Conservation (phyloP, 2,888 invertebrate species). For the Nomada flava region DNA sequence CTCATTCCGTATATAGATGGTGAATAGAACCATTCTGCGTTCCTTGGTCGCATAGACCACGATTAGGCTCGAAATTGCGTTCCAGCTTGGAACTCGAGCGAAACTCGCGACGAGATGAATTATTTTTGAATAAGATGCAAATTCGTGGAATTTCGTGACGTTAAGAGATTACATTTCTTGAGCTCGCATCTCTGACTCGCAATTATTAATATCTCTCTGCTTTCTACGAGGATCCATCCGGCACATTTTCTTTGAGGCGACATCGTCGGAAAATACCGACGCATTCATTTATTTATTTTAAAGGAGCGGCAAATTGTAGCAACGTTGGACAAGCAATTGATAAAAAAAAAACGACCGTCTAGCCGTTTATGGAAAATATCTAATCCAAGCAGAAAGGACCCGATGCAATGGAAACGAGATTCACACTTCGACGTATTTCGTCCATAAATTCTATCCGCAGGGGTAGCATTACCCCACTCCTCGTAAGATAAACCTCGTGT, state of each 20-base stretch:
- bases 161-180: slow-evolving; percentile 27
- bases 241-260: not conserved
- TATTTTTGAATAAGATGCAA: slow-evolving; percentile 56
- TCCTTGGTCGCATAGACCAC: not conserved
- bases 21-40: slow-evolving; percentile 3
- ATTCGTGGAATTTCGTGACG: slow-evolving; percentile 18
- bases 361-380: not conserved
- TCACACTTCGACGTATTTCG: no score
- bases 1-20: not conserved
- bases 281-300: not conserved
- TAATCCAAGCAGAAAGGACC: no score
- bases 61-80: slow-evolving; percentile 20
- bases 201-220: slow-evolving; percentile 7
- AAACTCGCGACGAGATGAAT: slow-evolving; percentile 8
- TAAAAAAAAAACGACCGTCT: not conserved
- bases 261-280: not conserved
- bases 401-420: no score
- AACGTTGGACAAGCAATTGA: not conserved
- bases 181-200: slow-evolving; percentile 2
- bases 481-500: slow-evolving; percentile 8
- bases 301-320: not conserved
- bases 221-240: slow-evolving; percentile 1
- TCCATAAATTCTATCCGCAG: no score
- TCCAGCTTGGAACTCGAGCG: not conserved
- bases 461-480: not conserved